phyloP scores from a whole-genome alignment of 2,797 vertebrate species.

The Anabas testudineus region DNA sequence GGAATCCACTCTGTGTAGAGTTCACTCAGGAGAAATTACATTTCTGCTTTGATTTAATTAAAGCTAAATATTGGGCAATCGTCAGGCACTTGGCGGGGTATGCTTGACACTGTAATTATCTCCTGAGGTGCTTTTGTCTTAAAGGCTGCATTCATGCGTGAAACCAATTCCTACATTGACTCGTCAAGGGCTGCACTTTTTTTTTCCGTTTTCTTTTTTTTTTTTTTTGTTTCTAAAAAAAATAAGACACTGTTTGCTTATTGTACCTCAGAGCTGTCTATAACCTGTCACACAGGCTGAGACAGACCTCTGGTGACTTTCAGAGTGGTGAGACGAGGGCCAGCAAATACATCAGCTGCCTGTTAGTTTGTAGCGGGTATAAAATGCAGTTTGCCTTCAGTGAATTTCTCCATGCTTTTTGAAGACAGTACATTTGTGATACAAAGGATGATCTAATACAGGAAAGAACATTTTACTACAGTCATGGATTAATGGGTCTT shows the following conservation, averaged over 20 bases:
- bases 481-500: constrained; percentile 51
- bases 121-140: constrained; percentile 89
- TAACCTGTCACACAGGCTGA: constrained; percentile 53
- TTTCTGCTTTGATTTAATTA: constrained; percentile 90
- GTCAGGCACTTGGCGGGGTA: constrained; percentile 82
- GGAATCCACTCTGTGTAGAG: constrained; percentile 75
- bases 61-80: constrained; percentile 89
- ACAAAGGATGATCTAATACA: constrained; percentile 24
- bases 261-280: constrained; percentile 64
- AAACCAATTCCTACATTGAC: constrained; percentile 84
- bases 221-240: constrained; percentile 46
- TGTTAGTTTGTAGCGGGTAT: constrained; percentile 24
- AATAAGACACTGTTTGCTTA: constrained; percentile 73
- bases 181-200: constrained; percentile 75
- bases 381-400: neutral
- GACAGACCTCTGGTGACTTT: constrained; percentile 40
- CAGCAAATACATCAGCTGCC: constrained; percentile 46
- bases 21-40: constrained; percentile 87
- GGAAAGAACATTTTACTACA: constrained; percentile 1
- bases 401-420: neutral
- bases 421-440: constrained; percentile 31
- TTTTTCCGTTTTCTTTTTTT: constrained; percentile 57
- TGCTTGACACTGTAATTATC: constrained; percentile 90
- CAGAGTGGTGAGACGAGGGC: constrained; percentile 24
- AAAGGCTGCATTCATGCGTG: constrained; percentile 86